A percentile compares a stretch with the other conserved stretches of the same genome.
Conservation (phyloP, 2,113 vertebrate genomes). For the Falco punctatus region DNA sequence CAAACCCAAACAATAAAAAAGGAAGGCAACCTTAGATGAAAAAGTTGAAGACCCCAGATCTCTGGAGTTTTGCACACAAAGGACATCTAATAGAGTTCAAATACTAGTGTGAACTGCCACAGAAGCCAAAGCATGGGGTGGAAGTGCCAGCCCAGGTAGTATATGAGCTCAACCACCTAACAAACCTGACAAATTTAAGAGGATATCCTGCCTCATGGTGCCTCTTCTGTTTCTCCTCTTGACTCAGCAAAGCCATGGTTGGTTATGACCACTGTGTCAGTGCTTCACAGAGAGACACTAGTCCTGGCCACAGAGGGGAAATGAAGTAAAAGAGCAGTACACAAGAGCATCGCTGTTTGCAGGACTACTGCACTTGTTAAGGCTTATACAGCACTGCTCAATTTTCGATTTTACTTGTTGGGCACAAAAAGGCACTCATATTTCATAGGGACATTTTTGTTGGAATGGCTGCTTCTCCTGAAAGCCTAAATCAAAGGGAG, state of each 20-base stretch:
- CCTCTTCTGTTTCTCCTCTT: neutral
- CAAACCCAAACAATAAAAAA: constrained; percentile 37
- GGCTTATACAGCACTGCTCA: neutral
- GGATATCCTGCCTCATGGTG: neutral
- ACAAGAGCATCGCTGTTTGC: neutral
- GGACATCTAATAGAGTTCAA: neutral
- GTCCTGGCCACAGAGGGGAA: neutral
- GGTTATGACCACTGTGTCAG: neutral
- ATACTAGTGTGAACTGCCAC: neutral
- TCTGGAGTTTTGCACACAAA: neutral
- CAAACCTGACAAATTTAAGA: neutral
- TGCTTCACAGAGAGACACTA: neutral
- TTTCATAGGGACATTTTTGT: neutral
- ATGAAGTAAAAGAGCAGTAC: neutral
- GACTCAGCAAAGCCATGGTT: neutral
- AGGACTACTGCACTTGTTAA: neutral
- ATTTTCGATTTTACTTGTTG: neutral
- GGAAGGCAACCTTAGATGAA: constrained; percentile 19
- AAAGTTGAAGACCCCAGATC: neutral
- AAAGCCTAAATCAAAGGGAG: neutral
- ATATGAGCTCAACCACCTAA: neutral
- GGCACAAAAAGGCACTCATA: neutral
- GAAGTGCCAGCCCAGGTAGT: neutral
- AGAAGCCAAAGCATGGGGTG: neutral
- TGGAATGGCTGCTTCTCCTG: neutral